Conservation (phyloP, 2,888 invertebrate species). For the Dromius quadrimaculatus region DNA sequence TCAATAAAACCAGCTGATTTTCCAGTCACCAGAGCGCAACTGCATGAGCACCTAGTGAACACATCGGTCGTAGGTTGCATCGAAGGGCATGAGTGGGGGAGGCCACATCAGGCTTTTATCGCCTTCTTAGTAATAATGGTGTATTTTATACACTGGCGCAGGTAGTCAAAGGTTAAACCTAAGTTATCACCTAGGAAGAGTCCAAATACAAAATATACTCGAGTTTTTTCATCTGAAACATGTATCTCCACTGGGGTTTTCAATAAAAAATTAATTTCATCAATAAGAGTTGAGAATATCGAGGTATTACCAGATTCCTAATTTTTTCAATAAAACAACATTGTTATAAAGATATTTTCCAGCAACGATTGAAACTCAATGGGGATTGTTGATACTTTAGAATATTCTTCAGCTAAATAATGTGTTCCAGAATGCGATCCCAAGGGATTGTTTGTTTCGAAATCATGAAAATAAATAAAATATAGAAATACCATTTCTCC, state of each 20-base stretch:
- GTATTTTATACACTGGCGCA: no score
- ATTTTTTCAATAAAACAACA: constrained; percentile 50
- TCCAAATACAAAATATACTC: constrained; percentile 49
- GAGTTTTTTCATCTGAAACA: constrained; percentile 16
- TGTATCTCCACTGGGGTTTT: not conserved
- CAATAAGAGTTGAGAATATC: not conserved
- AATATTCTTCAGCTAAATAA: constrained; percentile 53
- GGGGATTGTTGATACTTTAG: constrained; percentile 52
- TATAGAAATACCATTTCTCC: not conserved
- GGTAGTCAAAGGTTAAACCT: no score
- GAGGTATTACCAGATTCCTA: constrained; percentile 43
- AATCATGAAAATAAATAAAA: not conserved
- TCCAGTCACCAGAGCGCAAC: no score
- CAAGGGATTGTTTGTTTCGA: constrained; percentile 1
- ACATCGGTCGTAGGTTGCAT: no score
- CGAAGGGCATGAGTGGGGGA: no score
- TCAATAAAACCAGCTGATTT: no score
- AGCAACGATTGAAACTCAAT: constrained; percentile 45
- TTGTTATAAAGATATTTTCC: constrained; percentile 53
- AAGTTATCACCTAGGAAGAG: constrained; percentile 54
- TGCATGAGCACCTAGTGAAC: no score
- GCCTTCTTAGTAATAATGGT: no score
- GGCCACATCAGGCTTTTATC: no score
- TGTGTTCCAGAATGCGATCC: constrained; percentile 49
- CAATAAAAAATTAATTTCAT: constrained; percentile 1